Percentiles rank a stretch among this genome's conserved stretches.
These are phyloP conservation scores for Dendrolimus kikuchii DNA, from an alignment of 1,140 invertebrate species.

Conservation along the genomic window DNA sequence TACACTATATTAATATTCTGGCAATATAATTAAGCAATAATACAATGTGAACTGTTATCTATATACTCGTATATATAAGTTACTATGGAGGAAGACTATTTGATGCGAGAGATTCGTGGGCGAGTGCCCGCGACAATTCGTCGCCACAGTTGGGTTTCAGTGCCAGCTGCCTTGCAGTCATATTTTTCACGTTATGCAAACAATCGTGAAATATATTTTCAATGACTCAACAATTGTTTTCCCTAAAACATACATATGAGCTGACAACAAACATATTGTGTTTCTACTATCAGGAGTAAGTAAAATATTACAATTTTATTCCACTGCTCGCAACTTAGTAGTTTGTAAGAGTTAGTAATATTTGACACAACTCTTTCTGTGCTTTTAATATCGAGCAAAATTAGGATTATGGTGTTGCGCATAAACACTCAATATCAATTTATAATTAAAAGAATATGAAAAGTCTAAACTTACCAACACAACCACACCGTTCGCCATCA, in stretches of 20 bases:
- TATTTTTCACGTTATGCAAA: constrained; percentile 8
- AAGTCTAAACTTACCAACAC: too few species aligned
- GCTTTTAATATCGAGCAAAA: too few species aligned
- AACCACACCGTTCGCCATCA: too few species aligned
- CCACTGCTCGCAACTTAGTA: neutral
- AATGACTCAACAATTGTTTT: constrained; percentile 6
- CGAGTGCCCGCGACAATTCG: constrained; percentile 35
- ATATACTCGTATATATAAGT: too few species aligned
- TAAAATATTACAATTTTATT: neutral
- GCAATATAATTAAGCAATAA: too few species aligned
- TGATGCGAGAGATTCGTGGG: constrained; percentile 31
- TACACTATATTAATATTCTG: too few species aligned
- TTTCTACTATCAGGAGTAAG: neutral
- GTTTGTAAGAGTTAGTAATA: too few species aligned
- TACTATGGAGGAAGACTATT: constrained; percentile 7
- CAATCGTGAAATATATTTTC: constrained; percentile 11
- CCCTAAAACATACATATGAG: neutral
- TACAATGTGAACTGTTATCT: neutral
- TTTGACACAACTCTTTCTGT: too few species aligned
- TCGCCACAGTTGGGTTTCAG: constrained; percentile 30
- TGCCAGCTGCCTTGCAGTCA: constrained; percentile 34
- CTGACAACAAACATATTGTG: constrained; percentile 2
- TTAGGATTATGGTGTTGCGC: too few species aligned
- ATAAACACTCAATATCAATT: too few species aligned
- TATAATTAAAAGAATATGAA: too few species aligned